Percentiles rank a stretch among this genome's conserved stretches.
Evolutionary conservation across 2,797 vertebrate genomes (phyloP).

Genomic region (Crypturellus tataupa): DNA sequence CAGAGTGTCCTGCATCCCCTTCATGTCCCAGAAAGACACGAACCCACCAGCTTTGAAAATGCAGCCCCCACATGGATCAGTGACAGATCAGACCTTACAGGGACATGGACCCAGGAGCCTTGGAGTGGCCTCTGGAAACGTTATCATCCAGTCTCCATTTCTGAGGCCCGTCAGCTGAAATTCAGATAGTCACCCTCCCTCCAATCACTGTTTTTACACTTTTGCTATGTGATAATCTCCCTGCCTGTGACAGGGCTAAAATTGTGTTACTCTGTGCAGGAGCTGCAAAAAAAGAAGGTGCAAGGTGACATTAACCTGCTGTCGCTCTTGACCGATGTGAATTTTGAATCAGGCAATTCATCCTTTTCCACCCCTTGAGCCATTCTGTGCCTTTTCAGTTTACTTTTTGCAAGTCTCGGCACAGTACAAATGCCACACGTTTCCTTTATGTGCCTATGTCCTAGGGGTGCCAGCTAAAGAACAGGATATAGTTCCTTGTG

Average conservation of each 20-base stretch:
- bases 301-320: not conserved
- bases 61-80: not conserved
- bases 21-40: not conserved
- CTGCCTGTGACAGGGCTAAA: not conserved
- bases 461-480: not conserved
- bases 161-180: not conserved
- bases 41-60: not conserved
- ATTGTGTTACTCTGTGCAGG: not conserved
- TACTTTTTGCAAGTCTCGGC: not conserved
- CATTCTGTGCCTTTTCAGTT: not conserved
- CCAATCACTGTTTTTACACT: not conserved
- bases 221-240: not conserved
- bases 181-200: not conserved
- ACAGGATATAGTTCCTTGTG: not conserved
- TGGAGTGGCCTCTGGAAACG: not conserved
- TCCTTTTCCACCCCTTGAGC: not conserved
- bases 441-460: not conserved
- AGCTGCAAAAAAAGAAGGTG: not conserved
- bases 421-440: not conserved
- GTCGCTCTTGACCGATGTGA: not conserved
- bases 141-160: not conserved
- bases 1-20: not conserved
- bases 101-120: not conserved
- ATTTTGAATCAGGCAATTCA: not conserved
- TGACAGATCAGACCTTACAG: not conserved